These are phyloP conservation scores for Scaptomyza montana DNA, from an alignment of 1,140 invertebrate species.

Conservation along the genomic window DNA sequence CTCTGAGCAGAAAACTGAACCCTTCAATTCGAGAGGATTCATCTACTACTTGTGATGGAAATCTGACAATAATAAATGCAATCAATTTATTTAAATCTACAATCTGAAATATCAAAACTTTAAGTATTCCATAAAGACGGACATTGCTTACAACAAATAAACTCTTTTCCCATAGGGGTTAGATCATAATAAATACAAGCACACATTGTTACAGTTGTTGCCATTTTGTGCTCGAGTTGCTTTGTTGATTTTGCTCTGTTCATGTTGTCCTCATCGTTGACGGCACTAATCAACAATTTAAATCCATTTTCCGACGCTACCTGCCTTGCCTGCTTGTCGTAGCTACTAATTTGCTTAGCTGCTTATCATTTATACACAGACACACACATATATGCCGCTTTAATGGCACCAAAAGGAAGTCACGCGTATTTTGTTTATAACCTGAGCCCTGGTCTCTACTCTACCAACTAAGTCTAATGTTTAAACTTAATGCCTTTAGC, in stretches of 20 bases:
- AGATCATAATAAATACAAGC: background rate
- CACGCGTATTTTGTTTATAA: conserved; percentile 83
- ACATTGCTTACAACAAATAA: background rate
- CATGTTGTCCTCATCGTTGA: conserved; percentile 49
- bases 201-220: background rate
- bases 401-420: conserved; percentile 78
- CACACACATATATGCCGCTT: conserved; percentile 69
- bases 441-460: conserved; percentile 49
- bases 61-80: too few species aligned
- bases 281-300: conserved; percentile 81
- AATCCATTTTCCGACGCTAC: conserved; percentile 69
- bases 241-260: conserved; percentile 27
- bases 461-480: conserved; percentile 52
- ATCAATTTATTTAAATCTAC: too few species aligned
- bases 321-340: conserved; percentile 24
- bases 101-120: too few species aligned
- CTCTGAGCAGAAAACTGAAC: background rate
- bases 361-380: conserved; percentile 59
- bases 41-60: background rate
- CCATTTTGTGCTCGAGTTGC: conserved; percentile 25
- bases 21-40: too few species aligned
- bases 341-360: conserved; percentile 50
- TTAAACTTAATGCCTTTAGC: conserved; percentile 45
- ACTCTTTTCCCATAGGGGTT: background rate
- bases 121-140: too few species aligned